phyloP scores from a whole-genome alignment of 2,888 invertebrate genomes.

The Eupithecia inturbata region DNA sequence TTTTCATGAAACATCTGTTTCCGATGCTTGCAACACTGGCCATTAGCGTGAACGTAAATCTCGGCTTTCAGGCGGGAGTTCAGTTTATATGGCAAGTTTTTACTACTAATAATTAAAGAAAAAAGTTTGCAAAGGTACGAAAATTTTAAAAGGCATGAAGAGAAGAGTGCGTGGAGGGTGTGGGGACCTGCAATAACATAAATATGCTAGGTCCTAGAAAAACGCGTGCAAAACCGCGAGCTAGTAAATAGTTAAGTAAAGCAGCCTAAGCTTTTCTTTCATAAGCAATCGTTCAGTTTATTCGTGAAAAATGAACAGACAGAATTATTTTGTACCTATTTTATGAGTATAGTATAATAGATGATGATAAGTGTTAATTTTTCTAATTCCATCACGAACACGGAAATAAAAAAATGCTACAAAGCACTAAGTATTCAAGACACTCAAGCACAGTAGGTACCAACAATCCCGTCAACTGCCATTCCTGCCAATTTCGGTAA shows the following conservation, averaged over 20 bases:
- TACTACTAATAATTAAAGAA: background rate
- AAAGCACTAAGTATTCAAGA: constrained; percentile 3
- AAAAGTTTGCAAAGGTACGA: background rate
- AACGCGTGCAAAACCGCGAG: background rate
- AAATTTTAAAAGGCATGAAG: background rate
- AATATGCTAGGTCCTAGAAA: background rate
- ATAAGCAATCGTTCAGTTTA: background rate
- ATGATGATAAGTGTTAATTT: background rate
- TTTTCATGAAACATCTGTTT: constrained; percentile 40
- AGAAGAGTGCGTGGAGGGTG: too few relatives aligned
- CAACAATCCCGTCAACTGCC: background rate
- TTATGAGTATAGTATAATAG: background rate
- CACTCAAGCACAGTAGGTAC: background rate
- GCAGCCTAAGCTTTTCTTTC: background rate
- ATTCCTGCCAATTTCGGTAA: constrained; percentile 21
- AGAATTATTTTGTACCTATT: background rate
- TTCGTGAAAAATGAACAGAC: background rate
- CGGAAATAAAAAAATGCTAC: background rate
- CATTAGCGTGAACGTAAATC: constrained; percentile 36
- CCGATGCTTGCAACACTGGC: constrained; percentile 34
- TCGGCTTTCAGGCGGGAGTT: constrained; percentile 25
- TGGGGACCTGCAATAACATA: background rate
- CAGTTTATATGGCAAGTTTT: constrained; percentile 9
- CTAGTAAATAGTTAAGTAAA: background rate
- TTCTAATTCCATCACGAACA: background rate